phyloP scores from a whole-genome alignment of 2,113 vertebrate genomes.

The Lasiurus borealis region DNA sequence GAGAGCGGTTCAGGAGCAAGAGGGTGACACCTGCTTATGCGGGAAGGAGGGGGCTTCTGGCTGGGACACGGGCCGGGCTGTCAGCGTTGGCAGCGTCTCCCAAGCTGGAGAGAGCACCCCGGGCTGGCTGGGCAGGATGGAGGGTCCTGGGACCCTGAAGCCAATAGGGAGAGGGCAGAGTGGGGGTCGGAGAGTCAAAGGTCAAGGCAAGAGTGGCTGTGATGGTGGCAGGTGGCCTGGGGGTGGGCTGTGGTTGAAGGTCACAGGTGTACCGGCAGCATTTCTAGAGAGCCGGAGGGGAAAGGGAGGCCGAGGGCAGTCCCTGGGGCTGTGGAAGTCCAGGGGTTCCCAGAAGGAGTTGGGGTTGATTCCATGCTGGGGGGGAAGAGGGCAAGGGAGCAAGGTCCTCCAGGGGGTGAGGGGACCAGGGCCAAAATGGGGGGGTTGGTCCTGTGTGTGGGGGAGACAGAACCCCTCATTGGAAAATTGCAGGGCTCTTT shows the following conservation, averaged over 20 bases:
- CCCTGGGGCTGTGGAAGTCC: neutral
- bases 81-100: neutral
- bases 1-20: neutral
- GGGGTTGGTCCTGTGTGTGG: neutral
- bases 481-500: neutral
- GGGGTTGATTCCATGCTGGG: neutral
- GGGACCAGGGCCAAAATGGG: fast-evolving
- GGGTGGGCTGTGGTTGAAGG: neutral
- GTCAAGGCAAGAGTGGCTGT: neutral
- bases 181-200: neutral
- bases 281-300: neutral
- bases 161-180: neutral
- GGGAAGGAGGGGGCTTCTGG: neutral
- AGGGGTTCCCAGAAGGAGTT: no score
- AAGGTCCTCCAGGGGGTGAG: neutral
- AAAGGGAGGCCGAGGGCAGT: neutral
- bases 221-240: neutral
- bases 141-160: neutral
- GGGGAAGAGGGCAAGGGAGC: no score
- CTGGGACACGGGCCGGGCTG: fast-evolving
- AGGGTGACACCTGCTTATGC: neutral
- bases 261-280: no score
- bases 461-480: neutral
- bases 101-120: neutral
- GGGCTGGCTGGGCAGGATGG: neutral